These are phyloP conservation scores for Lasius fuliginosus DNA, from an alignment of 2,888 invertebrate species.

Conservation along the genomic window DNA sequence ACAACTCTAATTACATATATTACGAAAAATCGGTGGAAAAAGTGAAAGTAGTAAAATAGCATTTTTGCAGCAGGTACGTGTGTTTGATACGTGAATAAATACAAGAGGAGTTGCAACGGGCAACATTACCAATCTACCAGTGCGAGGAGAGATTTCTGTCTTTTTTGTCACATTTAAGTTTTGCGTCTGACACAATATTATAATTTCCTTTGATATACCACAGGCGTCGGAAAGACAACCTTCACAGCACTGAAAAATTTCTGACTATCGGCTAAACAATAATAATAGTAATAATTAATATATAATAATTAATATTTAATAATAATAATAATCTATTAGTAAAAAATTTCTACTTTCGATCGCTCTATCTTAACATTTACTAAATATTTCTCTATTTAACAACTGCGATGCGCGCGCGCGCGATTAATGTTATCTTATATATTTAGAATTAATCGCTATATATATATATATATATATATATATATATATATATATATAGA, in stretches of 20 bases:
- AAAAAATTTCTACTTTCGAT: slow-evolving; percentile 84
- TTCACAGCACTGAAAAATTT: slow-evolving; percentile 86
- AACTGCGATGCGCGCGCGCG: slow-evolving; percentile 77
- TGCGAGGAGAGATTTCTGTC: slow-evolving; percentile 76
- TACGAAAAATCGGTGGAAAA: slow-evolving; percentile 76
- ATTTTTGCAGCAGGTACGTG: slow-evolving; percentile 74
- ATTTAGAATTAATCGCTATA: slow-evolving; percentile 78
- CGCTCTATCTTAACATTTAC: slow-evolving; percentile 83
- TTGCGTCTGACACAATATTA: slow-evolving; percentile 77
- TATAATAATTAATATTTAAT: slow-evolving; percentile 35
- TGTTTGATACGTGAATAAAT: slow-evolving; percentile 74
- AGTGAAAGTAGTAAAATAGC: slow-evolving; percentile 83
- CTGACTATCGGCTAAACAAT: slow-evolving; percentile 84
- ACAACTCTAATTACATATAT: slow-evolving; percentile 71
- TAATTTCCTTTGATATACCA: slow-evolving; percentile 81
- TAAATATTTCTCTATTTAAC: slow-evolving; percentile 85
- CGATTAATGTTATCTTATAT: slow-evolving; percentile 78
- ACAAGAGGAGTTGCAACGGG: slow-evolving; percentile 73
- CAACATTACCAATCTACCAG: slow-evolving; percentile 71
- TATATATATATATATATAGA: slow-evolving; percentile 66
- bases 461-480: slow-evolving; percentile 53
- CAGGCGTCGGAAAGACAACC: slow-evolving; percentile 82
- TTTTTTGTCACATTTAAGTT: slow-evolving; percentile 70
- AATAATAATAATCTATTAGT: slow-evolving; percentile 81
- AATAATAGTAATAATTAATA: slow-evolving; percentile 58